Conservation (phyloP, 2,888 invertebrate species). For the Apeira syringaria region DNA sequence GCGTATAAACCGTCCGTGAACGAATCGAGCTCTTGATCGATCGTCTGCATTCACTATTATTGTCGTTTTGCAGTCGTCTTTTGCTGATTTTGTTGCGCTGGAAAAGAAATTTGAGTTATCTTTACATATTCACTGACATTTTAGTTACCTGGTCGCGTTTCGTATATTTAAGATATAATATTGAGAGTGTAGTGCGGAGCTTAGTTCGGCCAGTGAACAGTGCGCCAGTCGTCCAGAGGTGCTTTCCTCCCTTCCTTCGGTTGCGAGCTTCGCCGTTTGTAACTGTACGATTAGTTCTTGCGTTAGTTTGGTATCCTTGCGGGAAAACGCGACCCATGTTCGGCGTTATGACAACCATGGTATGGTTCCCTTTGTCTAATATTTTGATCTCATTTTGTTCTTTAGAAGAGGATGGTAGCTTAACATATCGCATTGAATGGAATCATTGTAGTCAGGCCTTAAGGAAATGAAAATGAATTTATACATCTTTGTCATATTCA, state of each 20-base stretch:
- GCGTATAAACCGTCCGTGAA: constrained; percentile 55
- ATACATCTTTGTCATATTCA: too few relatives aligned
- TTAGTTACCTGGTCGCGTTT: constrained; percentile 45
- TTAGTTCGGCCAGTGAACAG: constrained; percentile 76
- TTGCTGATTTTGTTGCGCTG: constrained; percentile 70
- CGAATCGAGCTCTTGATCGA: constrained; percentile 72
- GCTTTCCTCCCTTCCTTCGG: constrained; percentile 66
- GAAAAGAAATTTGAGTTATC: constrained; percentile 50
- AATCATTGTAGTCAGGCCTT: constrained; percentile 38
- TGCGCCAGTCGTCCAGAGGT: constrained; percentile 67
- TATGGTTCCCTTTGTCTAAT: constrained; percentile 83
- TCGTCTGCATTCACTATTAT: constrained; percentile 78
- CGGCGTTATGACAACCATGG: constrained; percentile 84
- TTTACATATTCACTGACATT: constrained; percentile 46
- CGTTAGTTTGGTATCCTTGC: constrained; percentile 65
- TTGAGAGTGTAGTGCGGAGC: constrained; percentile 66
- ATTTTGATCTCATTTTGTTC: constrained; percentile 61
- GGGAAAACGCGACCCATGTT: constrained; percentile 82
- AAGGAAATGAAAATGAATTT: too few relatives aligned
- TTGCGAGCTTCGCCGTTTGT: constrained; percentile 69
- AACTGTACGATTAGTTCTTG: constrained; percentile 53
- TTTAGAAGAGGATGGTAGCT: constrained; percentile 67
- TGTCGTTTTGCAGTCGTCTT: constrained; percentile 64
- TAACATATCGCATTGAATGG: constrained; percentile 42
- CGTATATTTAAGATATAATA: constrained; percentile 38